Conservation (phyloP, 2,888 invertebrate species). For the Drosophila suboccidentalis region DNA sequence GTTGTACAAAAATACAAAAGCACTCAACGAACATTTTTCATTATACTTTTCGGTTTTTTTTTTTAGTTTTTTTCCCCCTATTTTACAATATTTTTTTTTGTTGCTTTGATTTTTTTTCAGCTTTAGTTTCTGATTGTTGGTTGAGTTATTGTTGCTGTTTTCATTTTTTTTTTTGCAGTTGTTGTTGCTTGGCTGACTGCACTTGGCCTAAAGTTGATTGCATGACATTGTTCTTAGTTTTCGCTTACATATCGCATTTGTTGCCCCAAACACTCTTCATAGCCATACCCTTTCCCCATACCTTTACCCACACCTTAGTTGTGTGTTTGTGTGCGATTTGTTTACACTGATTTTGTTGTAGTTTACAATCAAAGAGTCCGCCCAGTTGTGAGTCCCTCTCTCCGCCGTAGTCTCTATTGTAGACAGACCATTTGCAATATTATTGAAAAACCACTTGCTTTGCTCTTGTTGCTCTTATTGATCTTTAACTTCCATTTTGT, state of each 20-base stretch:
- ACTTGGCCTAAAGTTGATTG: conserved; percentile 78
- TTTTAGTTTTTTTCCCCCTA: neutral
- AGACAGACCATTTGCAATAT: conserved; percentile 57
- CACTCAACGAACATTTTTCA: conserved; percentile 65
- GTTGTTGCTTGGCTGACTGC: conserved; percentile 53
- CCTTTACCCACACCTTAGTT: conserved; percentile 20
- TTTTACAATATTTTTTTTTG: conserved; percentile 18
- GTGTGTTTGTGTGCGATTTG: conserved; percentile 51
- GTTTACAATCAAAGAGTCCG: conserved; percentile 52
- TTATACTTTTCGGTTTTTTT: conserved; percentile 43
- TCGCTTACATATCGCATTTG: conserved; percentile 46
- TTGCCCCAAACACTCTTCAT: conserved; percentile 7
- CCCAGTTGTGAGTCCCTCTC: conserved; percentile 5
- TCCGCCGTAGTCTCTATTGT: neutral
- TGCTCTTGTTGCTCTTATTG: conserved; percentile 35
- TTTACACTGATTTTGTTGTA: conserved; percentile 73
- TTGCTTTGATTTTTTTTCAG: conserved; percentile 31
- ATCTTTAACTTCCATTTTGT: conserved; percentile 57
- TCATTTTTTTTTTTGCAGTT: conserved; percentile 40
- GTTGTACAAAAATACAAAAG: conserved; percentile 50
- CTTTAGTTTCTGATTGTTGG: conserved; percentile 47
- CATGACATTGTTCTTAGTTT: conserved; percentile 79
- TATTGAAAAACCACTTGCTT: conserved; percentile 56
- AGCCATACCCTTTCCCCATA: neutral
- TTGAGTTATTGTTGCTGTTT: conserved; percentile 28